phyloP scores from a whole-genome alignment of 2,797 vertebrate genomes.

The Phrynocephalus forsythii region DNA sequence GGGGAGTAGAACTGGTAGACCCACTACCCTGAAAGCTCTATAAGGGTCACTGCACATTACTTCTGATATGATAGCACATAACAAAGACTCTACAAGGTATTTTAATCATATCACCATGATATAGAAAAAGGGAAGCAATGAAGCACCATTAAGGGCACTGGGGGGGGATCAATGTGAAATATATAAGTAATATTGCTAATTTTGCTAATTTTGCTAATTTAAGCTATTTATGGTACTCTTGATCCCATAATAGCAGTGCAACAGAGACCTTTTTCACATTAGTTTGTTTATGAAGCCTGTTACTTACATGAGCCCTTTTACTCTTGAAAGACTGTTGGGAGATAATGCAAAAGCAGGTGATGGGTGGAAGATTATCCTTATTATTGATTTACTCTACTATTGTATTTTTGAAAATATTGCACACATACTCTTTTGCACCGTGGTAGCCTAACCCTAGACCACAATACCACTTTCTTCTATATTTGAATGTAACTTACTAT shows the following conservation, averaged over 20 bases:
- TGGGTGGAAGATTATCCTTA: not conserved
- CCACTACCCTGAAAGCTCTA: too few species aligned
- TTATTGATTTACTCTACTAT: not conserved
- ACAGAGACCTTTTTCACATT: not conserved
- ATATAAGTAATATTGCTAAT: not conserved
- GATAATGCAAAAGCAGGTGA: not conserved
- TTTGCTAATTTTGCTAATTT: not conserved
- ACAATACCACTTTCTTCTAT: not conserved
- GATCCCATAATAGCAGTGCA: not conserved
- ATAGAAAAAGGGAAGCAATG: not conserved
- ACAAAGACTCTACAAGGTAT: not conserved
- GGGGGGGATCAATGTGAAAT: not conserved
- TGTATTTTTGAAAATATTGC: not conserved
- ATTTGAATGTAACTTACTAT: not conserved
- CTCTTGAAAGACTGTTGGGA: not conserved
- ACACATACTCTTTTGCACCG: not conserved
- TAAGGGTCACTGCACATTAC: too few species aligned
- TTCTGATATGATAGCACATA: too few species aligned
- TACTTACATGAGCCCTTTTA: not conserved
- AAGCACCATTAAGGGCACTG: not conserved
- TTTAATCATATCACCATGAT: not conserved
- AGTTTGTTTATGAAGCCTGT: too few species aligned
- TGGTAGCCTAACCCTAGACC: not conserved
- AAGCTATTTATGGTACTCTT: not conserved
- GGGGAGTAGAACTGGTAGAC: too few species aligned